Percentiles rank a stretch among this genome's conserved stretches.
These are phyloP conservation scores for Myzus persicae DNA, from an alignment of 1,140 invertebrate genomes.

Conservation along the genomic window DNA sequence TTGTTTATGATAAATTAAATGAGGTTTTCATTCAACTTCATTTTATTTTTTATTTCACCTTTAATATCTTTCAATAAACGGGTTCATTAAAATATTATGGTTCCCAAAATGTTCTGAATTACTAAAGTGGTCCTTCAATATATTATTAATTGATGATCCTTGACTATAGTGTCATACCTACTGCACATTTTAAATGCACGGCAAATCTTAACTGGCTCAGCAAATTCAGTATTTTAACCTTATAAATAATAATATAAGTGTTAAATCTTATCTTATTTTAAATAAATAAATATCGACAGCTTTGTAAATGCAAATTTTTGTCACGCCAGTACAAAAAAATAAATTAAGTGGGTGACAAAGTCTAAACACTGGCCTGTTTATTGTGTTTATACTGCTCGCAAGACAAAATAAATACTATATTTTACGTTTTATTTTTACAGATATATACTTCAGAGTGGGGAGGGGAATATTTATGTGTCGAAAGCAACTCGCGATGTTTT, in stretches of 20 bases:
- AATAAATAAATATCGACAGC: background rate
- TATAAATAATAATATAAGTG: background rate
- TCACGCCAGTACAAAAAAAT: background rate
- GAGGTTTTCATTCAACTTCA: background rate
- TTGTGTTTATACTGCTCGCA: background rate
- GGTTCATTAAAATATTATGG: background rate
- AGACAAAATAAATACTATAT: too few relatives aligned
- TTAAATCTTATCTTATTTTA: too few relatives aligned
- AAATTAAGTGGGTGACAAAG: background rate
- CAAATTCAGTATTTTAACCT: background rate
- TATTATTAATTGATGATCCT: background rate
- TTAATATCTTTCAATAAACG: background rate
- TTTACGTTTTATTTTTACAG: too few relatives aligned
- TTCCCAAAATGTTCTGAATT: background rate
- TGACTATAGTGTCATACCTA: too few relatives aligned
- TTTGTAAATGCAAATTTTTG: background rate
- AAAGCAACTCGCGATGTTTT: background rate
- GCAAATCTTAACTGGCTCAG: background rate
- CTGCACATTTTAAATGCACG: background rate
- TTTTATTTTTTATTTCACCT: background rate
- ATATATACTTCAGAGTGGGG: background rate
- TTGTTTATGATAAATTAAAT: background rate
- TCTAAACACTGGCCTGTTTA: background rate
- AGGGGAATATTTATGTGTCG: background rate
- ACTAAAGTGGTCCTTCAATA: background rate